phyloP scores from a whole-genome alignment of 1,140 invertebrate genomes.

The Drosophila prosaltans region DNA sequence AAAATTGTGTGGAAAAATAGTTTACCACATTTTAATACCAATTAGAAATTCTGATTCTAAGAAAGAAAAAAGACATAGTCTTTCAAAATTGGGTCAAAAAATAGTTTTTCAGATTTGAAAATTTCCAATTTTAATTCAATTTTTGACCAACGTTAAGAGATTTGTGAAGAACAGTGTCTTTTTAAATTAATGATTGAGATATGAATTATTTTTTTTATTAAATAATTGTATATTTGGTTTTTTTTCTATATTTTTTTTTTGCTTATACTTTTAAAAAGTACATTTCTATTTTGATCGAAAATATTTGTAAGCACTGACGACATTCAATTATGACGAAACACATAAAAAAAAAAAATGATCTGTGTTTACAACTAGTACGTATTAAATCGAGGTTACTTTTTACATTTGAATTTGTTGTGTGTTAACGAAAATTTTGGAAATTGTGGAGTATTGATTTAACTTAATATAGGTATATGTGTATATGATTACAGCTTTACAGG shows the following conservation, averaged over 20 bases:
- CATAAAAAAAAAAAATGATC: conserved; percentile 25
- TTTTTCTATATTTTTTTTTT: conserved; percentile 40
- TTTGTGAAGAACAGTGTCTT: too few relatives aligned
- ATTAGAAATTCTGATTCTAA: too few relatives aligned
- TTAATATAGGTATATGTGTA: conserved; percentile 57
- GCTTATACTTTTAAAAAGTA: conserved; percentile 75
- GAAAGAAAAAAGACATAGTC: too few relatives aligned
- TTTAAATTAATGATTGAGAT: too few relatives aligned
- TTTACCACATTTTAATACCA: too few relatives aligned
- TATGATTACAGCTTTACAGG: conserved; percentile 65
- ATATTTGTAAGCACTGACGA: conserved; percentile 52
- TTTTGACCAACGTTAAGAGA: too few relatives aligned
- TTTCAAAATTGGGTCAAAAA: too few relatives aligned
- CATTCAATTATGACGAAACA: conserved; percentile 32
- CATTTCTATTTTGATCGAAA: conserved; percentile 67
- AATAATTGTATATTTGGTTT: conserved; percentile 70
- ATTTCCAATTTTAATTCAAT: too few relatives aligned
- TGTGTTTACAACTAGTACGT: conserved; percentile 26
- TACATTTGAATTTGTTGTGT: conserved; percentile 33
- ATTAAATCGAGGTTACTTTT: conserved; percentile 20
- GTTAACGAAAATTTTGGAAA: conserved; percentile 57
- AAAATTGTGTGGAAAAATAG: too few relatives aligned
- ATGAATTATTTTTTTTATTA: conserved; percentile 26
- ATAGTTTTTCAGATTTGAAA: too few relatives aligned
- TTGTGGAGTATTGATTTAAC: conserved; percentile 62